phyloP scores from a whole-genome alignment of 35 echinoderm and acorn worm species.

The Heliocidaris erythrogramma region DNA sequence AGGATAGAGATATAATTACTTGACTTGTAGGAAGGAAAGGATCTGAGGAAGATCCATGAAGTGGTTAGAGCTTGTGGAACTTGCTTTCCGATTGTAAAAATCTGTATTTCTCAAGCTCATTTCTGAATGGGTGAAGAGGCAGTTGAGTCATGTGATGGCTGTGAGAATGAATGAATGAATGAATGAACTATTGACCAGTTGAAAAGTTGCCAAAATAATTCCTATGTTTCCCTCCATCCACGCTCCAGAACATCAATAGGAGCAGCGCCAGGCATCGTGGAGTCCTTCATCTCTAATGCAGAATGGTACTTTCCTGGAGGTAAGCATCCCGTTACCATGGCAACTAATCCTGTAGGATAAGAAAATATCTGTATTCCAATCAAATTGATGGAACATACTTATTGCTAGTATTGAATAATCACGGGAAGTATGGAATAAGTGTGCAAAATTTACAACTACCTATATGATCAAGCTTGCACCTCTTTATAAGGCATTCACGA shows the following conservation, averaged over 20 bases:
- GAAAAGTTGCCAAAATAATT: neutral
- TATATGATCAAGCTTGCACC: neutral
- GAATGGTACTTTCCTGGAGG: conserved; percentile 96
- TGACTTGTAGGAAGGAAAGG: too few relatives aligned
- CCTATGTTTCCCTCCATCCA: conserved; percentile 21
- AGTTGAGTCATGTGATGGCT: too few relatives aligned
- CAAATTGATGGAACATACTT: neutral
- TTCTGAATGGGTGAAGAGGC: too few relatives aligned
- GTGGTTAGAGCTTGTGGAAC: too few relatives aligned
- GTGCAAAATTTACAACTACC: neutral
- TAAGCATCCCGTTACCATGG: conserved; percentile 41
- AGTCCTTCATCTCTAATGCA: conserved; percentile 83
- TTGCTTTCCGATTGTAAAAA: too few relatives aligned
- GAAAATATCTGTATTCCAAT: neutral
- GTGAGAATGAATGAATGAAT: too few relatives aligned
- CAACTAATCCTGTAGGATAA: neutral
- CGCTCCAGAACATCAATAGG: conserved; percentile 70
- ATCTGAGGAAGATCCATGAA: too few relatives aligned
- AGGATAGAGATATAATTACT: too few relatives aligned
- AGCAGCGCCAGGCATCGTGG: conserved; percentile 75
- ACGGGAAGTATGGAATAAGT: neutral
- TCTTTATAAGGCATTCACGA: neutral
- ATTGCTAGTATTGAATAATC: neutral
- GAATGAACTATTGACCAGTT: too few relatives aligned
- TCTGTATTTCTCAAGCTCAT: too few relatives aligned